Evolutionary conservation across 2,113 vertebrate species (phyloP).

Genomic region (Conger conger): DNA sequence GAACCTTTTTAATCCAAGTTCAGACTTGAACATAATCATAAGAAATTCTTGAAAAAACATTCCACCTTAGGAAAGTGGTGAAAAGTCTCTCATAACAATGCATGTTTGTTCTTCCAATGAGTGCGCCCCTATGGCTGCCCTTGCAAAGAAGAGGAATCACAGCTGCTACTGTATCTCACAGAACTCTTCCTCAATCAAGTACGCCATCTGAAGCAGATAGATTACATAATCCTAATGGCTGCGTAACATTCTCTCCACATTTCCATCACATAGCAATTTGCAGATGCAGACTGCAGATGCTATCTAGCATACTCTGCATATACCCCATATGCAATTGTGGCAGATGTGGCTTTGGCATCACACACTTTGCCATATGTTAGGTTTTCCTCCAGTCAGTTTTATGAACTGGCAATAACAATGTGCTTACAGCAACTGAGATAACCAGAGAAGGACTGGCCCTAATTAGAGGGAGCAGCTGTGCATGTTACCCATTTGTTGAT

Average conservation of each 20-base stretch:
- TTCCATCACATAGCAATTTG: background rate
- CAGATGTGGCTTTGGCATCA: background rate
- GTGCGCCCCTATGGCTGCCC: slow-evolving; percentile 10
- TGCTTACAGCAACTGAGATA: too few relatives aligned
- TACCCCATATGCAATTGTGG: background rate
- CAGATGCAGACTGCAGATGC: too few relatives aligned
- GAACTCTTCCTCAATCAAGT: background rate
- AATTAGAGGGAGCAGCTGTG: too few relatives aligned
- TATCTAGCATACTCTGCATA: background rate
- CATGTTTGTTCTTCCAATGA: slow-evolving; percentile 4
- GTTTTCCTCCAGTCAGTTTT: background rate
- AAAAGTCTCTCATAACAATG: background rate
- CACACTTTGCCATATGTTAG: background rate
- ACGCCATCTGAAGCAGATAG: background rate
- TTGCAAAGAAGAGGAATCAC: background rate
- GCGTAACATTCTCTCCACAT: background rate
- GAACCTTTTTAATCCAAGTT: background rate
- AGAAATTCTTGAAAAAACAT: background rate
- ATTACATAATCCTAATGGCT: background rate
- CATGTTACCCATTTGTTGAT: background rate
- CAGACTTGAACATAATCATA: background rate
- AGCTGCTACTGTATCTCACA: background rate
- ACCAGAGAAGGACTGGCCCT: too few relatives aligned
- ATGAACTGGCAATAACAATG: too few relatives aligned
- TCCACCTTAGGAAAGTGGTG: too few relatives aligned